Evolutionary conservation across 1,140 invertebrate genomes (phyloP), one percentile per base, ranked within the genome.

Genomic region (Drosophila ercepeae): DNA sequence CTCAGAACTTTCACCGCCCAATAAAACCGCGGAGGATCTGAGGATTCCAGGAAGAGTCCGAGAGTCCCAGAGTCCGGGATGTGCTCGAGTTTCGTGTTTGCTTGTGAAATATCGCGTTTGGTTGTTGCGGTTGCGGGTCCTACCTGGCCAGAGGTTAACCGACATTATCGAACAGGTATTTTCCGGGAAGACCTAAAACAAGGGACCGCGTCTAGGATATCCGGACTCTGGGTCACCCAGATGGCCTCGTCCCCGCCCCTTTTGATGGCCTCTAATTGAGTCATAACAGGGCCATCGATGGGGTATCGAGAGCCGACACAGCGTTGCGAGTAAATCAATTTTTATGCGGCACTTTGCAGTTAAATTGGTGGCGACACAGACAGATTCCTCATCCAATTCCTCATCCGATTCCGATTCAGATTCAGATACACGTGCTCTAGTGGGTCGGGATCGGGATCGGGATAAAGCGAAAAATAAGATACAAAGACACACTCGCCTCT

Each of bases 341-440:
- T 86, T 86, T 88, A 86, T 86, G 81, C 64, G 58, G 77, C 81
- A 86, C 82, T 86, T 75, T 77, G 82, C 77, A 88, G 82, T 82
- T 78, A 88, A 88, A 65, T 29, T 74, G 57, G 44, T 39, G 29
- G 9, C 25, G 36, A 65, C 41, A 36, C 34, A 21, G 21, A 23
- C 25, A 36, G 13, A n/a, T 13, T 14, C 34, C n/a, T n/a, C n/a
- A n/a, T n/a, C n/a, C n/a, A n/a, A n/a, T n/a, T n/a, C n/a, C n/a
- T n/a, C n/a, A n/a, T n/a, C n/a, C n/a, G n/a, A n/a, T n/a, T n/a
- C n/a, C n/a, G 21, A 23, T 18, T 36, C 25, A 36, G 13, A n/a
- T 13, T 14, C 34, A 36, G 36, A 39, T 39, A 39, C 36, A 39
- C 36, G 36, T 39, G 36, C 36, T 39, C 36, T 7, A 32, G 13